Evolutionary conservation across 2,888 invertebrate genomes (phyloP).

Genomic region (Bhutanitis thaidina): DNA sequence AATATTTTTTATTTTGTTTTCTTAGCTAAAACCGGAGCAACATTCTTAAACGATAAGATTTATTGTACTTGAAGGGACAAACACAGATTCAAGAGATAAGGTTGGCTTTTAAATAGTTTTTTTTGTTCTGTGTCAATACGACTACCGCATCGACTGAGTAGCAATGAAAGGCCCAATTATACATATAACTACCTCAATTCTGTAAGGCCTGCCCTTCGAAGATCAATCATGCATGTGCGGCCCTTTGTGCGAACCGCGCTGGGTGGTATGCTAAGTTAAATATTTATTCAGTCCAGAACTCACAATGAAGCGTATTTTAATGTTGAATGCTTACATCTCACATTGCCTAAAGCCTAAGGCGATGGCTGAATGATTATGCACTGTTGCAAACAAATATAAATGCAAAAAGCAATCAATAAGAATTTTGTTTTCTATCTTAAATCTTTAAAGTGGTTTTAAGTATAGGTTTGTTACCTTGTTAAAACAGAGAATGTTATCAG

Average conservation of each 20-base stretch:
- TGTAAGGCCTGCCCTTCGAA: constrained; percentile 60
- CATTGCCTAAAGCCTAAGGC: constrained; percentile 41
- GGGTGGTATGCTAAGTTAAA: constrained; percentile 71
- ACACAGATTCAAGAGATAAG: background rate
- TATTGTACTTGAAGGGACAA: background rate
- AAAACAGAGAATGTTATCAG: too few species aligned
- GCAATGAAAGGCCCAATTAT: constrained; percentile 20
- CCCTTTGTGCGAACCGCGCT: constrained; percentile 59
- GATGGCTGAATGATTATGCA: constrained; percentile 17
- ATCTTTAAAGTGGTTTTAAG: background rate
- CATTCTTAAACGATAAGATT: background rate
- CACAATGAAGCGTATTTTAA: constrained; percentile 75
- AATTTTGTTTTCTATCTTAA: background rate
- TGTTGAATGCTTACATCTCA: constrained; percentile 36
- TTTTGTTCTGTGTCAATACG: constrained; percentile 1
- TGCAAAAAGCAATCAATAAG: background rate
- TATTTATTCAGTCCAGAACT: constrained; percentile 61
- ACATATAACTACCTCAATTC: constrained; percentile 23
- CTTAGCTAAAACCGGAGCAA: background rate
- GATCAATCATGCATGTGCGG: constrained; percentile 61
- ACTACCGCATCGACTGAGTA: background rate
- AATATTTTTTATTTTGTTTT: too few species aligned
- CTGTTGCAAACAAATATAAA: background rate
- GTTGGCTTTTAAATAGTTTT: background rate
- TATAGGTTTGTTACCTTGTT: too few species aligned